Percentiles rank a stretch among this genome's conserved stretches.
Conservation (phyloP, 2,113 vertebrate genomes). For the Brienomyrus longianalis region DNA sequence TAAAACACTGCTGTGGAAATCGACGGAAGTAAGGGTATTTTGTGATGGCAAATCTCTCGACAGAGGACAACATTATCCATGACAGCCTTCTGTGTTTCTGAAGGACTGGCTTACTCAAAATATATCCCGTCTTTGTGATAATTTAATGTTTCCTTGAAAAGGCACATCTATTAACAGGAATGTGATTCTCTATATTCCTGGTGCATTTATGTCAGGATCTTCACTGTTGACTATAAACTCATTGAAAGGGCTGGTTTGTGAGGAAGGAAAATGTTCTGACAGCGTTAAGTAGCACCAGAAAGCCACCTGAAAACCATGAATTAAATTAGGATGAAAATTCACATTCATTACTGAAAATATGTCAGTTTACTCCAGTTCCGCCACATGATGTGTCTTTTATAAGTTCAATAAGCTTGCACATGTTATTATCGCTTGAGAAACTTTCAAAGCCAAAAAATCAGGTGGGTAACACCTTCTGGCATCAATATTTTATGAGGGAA, state of each 20-base stretch:
- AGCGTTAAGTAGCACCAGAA: slow-evolving; percentile 10
- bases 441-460: neutral
- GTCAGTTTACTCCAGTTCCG: neutral
- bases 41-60: neutral
- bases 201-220: neutral
- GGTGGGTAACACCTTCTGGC: neutral
- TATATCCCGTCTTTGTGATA: neutral
- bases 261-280: neutral
- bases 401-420: neutral
- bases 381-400: neutral
- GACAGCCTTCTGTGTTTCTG: neutral
- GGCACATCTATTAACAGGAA: neutral
- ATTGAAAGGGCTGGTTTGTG: neutral
- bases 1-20: neutral
- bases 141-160: slow-evolving; percentile 2
- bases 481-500: slow-evolving; percentile 9
- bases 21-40: neutral
- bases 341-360: slow-evolving; percentile 10
- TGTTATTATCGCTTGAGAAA: neutral
- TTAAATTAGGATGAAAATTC: slow-evolving; percentile 11
- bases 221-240: neutral
- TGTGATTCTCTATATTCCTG: neutral
- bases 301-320: neutral
- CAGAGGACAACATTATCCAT: neutral
- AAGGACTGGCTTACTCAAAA: neutral